Base-by-base conservation (phyloP, 2,888 invertebrate genomes). In the Smittia aterrima region DNA sequence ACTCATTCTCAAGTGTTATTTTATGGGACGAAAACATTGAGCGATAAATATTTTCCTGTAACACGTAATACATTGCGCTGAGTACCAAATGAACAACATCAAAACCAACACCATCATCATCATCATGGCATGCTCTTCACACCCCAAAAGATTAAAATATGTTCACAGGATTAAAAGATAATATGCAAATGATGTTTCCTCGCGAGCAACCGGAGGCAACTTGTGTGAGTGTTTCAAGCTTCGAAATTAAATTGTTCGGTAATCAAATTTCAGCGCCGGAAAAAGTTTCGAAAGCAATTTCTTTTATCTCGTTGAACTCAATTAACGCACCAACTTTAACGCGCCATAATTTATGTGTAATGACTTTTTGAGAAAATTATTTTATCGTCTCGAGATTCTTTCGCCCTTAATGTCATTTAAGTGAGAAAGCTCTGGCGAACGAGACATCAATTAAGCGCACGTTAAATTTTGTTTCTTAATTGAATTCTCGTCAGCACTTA, bases 1-100 rank as follows among this genome's bases (percentile, higher is more conserved):
- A 58, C 58, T 20, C 58, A 58, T 20, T 58, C 22, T 58, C 58
- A 58, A 58, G 58, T 58, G 58, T 58, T 58, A 58, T 58, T 58
- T 58, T n/a, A 58, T 58, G 58, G 58, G 1, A 18, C 58, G 9
- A 18, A 58, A 3, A 58, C 58, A 47, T n/a, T n/a, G 11, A 9
- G 22, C 58, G 18, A 58, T 20, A 9, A 18, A 22, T 58, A 58
- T 22, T 16, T 11, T 58, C 22, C 1, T 58, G 20, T 58, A 20
- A 58, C 58, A 58, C 58, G 22, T 58, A 18, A 22, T 20, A 20
- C 11, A 18, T 20, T 18, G 22, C 58, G 6, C 22, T 20, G 20
- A 18, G 58, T 18, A 20, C 11, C 58, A 58, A 58, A 18, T 58
- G 11, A 58, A 58, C 58, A 58, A 58, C 58, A 58, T 22, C 58